Evolutionary conservation across 2,888 invertebrate genomes (phyloP).

Genomic region (Cantharis lateralis): DNA sequence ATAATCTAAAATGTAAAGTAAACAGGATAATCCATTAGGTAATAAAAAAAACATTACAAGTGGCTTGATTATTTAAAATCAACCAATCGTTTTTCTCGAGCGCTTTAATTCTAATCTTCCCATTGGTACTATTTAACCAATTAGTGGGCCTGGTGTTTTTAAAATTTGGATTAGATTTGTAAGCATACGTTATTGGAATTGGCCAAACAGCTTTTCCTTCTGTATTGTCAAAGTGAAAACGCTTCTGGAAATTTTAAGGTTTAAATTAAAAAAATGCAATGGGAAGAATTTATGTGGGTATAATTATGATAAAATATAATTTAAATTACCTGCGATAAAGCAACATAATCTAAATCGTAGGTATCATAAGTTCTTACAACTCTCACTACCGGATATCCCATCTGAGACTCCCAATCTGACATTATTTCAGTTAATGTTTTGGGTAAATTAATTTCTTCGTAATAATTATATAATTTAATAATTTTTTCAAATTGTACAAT

Average conservation of each 20-base stretch:
- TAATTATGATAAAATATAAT: too few species aligned
- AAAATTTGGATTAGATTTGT: neutral
- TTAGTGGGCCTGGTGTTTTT: neutral
- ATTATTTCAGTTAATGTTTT: neutral
- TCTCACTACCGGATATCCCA: neutral
- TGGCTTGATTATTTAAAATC: constrained; percentile 45
- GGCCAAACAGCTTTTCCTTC: neutral
- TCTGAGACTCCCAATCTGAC: neutral
- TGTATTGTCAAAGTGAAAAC: neutral
- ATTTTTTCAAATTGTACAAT: neutral
- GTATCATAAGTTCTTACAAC: neutral
- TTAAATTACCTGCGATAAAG: too few species aligned
- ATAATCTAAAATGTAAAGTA: constrained; percentile 37
- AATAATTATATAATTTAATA: neutral
- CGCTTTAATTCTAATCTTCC: neutral
- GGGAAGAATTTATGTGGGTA: too few species aligned
- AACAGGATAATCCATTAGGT: too few species aligned
- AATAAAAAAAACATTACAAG: constrained; percentile 1
- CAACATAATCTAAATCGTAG: neutral
- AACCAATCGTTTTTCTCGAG: constrained; percentile 35
- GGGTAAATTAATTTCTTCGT: neutral
- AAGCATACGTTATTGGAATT: neutral
- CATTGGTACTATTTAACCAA: neutral
- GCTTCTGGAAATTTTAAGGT: neutral
- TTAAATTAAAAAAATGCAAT: too few species aligned